Conservation (phyloP, 2,113 vertebrate genomes). For the Triplophysa tibetana region DNA sequence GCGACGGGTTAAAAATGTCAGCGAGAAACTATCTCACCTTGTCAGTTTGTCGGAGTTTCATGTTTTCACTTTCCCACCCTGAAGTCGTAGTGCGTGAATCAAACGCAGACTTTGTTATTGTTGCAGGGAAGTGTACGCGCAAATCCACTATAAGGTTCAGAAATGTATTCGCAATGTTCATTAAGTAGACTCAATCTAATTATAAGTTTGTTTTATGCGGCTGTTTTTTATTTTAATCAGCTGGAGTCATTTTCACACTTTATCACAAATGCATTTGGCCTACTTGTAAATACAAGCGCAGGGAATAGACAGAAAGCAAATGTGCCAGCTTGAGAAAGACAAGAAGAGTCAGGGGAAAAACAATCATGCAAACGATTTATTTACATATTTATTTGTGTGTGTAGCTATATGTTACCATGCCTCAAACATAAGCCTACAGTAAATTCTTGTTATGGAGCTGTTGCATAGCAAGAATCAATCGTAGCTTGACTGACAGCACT, state of each 20-base stretch:
- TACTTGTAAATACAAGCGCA: slow-evolving; percentile 27
- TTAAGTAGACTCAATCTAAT: slow-evolving; percentile 19
- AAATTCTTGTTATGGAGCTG: neutral
- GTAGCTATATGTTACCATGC: neutral
- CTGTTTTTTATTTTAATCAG: slow-evolving; percentile 36
- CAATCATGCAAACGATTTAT: neutral
- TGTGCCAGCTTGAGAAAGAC: neutral
- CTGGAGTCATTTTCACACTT: slow-evolving; percentile 27
- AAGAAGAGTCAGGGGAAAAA: neutral
- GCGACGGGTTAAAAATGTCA: slow-evolving; percentile 67
- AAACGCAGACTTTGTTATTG: slow-evolving; percentile 54
- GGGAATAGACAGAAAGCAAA: neutral
- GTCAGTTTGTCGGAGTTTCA: slow-evolving; percentile 63
- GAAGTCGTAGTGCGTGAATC: slow-evolving; percentile 60
- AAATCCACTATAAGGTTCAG: neutral
- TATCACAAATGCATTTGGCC: neutral
- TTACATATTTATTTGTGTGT: neutral
- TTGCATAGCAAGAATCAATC: neutral
- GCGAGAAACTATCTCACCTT: slow-evolving; percentile 67
- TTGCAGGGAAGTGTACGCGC: slow-evolving; percentile 31
- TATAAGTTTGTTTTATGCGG: slow-evolving; percentile 12
- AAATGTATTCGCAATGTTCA: slow-evolving; percentile 1
- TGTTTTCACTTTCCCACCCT: slow-evolving; percentile 56
- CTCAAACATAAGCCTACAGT: neutral
- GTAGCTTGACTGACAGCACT: neutral